Evolutionary conservation across 1,140 invertebrate species (phyloP).

Genomic region (Zeugodacus cucurbitae): DNA sequence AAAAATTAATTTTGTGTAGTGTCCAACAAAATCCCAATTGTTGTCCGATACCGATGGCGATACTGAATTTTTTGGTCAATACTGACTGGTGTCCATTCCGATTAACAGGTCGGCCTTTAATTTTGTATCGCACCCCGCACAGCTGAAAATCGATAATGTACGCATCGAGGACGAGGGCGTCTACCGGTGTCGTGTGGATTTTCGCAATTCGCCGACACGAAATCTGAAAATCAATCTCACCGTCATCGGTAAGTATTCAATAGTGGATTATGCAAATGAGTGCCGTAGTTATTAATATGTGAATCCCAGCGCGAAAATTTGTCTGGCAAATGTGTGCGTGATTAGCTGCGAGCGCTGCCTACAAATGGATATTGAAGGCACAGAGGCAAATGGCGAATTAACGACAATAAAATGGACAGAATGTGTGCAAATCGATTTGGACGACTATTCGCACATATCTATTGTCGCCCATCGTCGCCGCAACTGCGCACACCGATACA

Average conservation of each 20-base stretch:
- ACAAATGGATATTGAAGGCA: constrained; percentile 27
- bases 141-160: constrained; percentile 79
- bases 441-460: background rate
- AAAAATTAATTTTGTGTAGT: no score
- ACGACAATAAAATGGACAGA: background rate
- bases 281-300: background rate
- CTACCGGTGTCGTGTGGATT: constrained; percentile 87
- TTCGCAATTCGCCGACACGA: constrained; percentile 83
- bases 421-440: background rate
- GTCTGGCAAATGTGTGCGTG: constrained; percentile 52
- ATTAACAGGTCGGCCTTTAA: no score
- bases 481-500: no score
- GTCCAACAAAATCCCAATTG: no score
- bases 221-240: constrained; percentile 87
- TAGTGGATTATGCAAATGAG: constrained; percentile 4
- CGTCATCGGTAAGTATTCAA: constrained; percentile 79
- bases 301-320: constrained; percentile 59
- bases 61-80: no score
- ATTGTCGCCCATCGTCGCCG: background rate
- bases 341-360: background rate
- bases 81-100: no score
- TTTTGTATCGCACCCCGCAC: constrained; percentile 76
- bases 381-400: constrained; percentile 28
- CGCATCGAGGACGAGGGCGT: constrained; percentile 82
- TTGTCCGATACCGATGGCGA: no score